Conservation (phyloP, 2,113 vertebrate genomes). For the Sylvia atricapilla region DNA sequence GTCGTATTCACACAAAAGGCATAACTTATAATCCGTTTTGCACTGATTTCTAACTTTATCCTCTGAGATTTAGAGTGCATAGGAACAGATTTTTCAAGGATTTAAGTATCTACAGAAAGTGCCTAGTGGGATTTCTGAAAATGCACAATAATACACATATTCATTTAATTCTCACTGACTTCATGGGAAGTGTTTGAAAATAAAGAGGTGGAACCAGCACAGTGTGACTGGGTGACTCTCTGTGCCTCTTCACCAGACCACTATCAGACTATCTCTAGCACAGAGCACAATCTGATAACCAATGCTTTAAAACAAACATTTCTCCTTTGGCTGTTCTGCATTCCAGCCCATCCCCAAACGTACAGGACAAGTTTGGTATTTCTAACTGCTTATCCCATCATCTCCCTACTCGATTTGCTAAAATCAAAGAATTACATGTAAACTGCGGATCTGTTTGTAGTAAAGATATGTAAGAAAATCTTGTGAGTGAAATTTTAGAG, state of each 20-base stretch:
- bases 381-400: background rate
- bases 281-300: slow-evolving; percentile 40
- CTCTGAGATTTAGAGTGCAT: background rate
- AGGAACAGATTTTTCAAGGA: background rate
- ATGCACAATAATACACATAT: background rate
- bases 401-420: background rate
- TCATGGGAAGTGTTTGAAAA: background rate
- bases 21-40: background rate
- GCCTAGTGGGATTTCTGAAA: background rate
- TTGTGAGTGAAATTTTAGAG: background rate
- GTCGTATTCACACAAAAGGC: background rate
- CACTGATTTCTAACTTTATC: background rate
- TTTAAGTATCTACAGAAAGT: background rate
- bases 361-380: background rate
- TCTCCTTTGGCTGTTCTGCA: slow-evolving; percentile 14
- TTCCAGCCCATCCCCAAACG: slow-evolving; percentile 50
- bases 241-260: background rate
- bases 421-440: background rate
- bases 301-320: background rate
- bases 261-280: slow-evolving; percentile 24
- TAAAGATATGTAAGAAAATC: background rate
- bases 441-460: background rate
- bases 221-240: background rate
- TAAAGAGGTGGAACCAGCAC: background rate
- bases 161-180: background rate